These are phyloP conservation scores for Boleophthalmus pectinirostris DNA, from an alignment of 2,113 vertebrate genomes.

Conservation along the genomic window DNA sequence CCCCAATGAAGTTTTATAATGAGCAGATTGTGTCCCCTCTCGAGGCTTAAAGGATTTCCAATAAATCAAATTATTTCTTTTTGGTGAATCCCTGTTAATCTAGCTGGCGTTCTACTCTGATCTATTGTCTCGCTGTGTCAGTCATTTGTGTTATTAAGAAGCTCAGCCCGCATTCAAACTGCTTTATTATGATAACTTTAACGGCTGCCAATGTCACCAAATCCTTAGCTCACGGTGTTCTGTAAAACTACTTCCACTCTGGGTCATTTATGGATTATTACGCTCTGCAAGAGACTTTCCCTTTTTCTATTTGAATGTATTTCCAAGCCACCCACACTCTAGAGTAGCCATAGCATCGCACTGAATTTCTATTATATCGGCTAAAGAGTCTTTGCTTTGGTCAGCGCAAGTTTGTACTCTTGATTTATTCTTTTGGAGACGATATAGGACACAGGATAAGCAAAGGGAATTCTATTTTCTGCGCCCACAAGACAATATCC, in stretches of 20 bases:
- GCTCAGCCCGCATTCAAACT: conserved; percentile 18
- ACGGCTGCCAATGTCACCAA: conserved; percentile 40
- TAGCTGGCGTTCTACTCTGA: conserved; percentile 22
- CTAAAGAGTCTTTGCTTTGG: neutral
- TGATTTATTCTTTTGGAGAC: conserved; percentile 1
- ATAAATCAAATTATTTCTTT: conserved; percentile 55
- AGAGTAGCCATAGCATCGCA: neutral
- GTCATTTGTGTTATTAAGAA: conserved; percentile 56
- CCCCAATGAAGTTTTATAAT: conserved; percentile 54
- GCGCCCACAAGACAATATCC: neutral
- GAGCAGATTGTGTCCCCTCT: conserved; percentile 57
- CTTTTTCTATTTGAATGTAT: neutral
- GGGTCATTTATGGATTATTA: conserved; percentile 3
- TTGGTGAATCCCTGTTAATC: conserved; percentile 43
- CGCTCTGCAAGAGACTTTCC: conserved; percentile 1
- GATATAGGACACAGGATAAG: neutral
- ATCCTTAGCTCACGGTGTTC: conserved; percentile 21
- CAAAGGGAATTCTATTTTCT: neutral
- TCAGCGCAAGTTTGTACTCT: neutral
- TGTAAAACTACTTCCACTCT: conserved; percentile 23
- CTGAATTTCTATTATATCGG: neutral
- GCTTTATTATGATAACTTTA: conserved; percentile 33
- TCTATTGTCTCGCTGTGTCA: conserved; percentile 40
- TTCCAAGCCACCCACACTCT: neutral
- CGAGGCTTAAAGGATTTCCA: conserved; percentile 52